Evolutionary conservation across 2,888 invertebrate genomes (phyloP).

Genomic region (Ptychoptera albimana): DNA sequence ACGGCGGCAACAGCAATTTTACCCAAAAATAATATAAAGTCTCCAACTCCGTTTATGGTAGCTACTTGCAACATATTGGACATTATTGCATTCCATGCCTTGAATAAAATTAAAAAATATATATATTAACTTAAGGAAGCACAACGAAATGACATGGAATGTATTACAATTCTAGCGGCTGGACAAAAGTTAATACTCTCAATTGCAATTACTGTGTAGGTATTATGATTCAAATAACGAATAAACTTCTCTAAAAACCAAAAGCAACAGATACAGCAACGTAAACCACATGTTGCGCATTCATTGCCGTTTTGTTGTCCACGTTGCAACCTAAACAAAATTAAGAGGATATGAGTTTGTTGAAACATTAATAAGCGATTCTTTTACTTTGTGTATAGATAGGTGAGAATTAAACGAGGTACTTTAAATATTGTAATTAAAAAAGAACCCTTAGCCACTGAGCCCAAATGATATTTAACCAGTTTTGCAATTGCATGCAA

Average conservation of each 20-base stretch:
- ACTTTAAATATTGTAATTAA: constrained; percentile 86
- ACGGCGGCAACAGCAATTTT: constrained; percentile 63
- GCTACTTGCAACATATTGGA: constrained; percentile 76
- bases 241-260: constrained; percentile 84
- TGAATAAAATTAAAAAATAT: constrained; percentile 12
- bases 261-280: constrained; percentile 79
- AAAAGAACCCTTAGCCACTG: constrained; percentile 87
- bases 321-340: constrained; percentile 39
- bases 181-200: constrained; percentile 82
- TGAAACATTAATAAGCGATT: not conserved
- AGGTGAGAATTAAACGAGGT: constrained; percentile 74
- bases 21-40: constrained; percentile 82
- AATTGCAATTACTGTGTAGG: constrained; percentile 86
- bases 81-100: constrained; percentile 77
- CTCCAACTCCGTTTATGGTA: constrained; percentile 83
- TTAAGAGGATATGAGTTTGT: not conserved
- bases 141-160: not conserved
- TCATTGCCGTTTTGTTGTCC: constrained; percentile 55
- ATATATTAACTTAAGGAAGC: not conserved
- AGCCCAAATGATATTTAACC: constrained; percentile 81
- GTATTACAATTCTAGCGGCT: constrained; percentile 68
- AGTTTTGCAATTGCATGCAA: constrained; percentile 57
- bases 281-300: constrained; percentile 56
- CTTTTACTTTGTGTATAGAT: constrained; percentile 75
- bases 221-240: constrained; percentile 84